phyloP scores from a whole-genome alignment of 2,113 vertebrate genomes.

The Myrmophylax atrothorax region DNA sequence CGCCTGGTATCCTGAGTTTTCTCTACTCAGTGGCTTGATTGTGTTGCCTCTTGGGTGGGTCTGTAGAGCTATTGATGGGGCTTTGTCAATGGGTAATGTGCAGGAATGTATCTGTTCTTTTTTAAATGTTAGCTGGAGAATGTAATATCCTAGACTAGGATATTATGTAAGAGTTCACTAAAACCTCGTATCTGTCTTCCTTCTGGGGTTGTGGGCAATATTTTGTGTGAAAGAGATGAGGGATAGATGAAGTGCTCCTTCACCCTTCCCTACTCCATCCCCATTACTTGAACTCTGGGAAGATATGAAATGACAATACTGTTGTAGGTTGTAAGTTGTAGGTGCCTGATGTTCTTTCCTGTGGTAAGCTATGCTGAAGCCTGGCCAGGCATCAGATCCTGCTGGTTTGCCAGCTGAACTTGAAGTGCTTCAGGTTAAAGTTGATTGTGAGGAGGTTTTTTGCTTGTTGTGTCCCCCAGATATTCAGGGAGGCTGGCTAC shows the following conservation, averaged over 20 bases:
- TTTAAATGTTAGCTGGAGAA: not conserved
- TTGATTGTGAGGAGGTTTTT: not conserved
- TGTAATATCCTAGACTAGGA: no score
- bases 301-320: not conserved
- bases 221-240: not conserved
- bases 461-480: not conserved
- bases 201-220: not conserved
- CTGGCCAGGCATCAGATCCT: not conserved
- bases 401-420: not conserved
- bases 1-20: not conserved
- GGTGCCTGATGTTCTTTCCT: not conserved
- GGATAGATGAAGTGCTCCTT: not conserved
- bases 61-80: not conserved
- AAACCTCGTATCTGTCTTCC: not conserved
- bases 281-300: not conserved
- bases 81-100: fast-evolving
- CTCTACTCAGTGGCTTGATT: not conserved
- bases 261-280: not conserved
- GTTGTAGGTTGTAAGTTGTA: not conserved
- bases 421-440: not conserved
- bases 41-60: not conserved
- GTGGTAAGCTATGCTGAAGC: not conserved
- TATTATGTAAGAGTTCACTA: not conserved
- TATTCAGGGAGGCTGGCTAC: not conserved
- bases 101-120: not conserved